Evolutionary conservation across 2,113 vertebrate species (phyloP), one percentile per base, ranked within the genome.

Genomic region (Desmodus rotundus): DNA sequence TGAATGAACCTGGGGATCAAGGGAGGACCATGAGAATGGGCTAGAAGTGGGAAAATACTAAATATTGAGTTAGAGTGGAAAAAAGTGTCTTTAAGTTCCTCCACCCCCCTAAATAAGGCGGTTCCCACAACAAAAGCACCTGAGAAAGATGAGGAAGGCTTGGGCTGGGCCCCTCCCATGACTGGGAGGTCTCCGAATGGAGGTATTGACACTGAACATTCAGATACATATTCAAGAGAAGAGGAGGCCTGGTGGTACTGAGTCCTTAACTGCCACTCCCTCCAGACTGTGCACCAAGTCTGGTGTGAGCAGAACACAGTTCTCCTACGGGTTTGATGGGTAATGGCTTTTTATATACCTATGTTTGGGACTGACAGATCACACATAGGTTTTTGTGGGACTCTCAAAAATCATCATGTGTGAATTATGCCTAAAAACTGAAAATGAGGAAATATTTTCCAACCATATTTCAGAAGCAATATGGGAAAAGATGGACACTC

Each of bases 391-490:
- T 77, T 92, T 28, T n/a, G 1, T 2, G 36, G 47, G 22, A 52
- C 14, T 77, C 52, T 81, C 58, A 96, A 88, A 93, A 80, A 84
- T 68, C 33, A 65, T 50, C 12, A 26, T 41, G 20, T 87, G 45
- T 76, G 7, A 85, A 83, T 78, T 52, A 78, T 5, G 1, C n/a
- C n/a, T 91, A 24, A 58, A 89, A 86, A 16, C 38, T 73, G 36
- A 22, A 81, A 58, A n/a, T 31, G 20, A 89, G 52, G 38, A 86
- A 85, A 47, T 67, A 52, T 61, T 77, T 86, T 58, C 58, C 68
- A 83, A 67, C 4, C 28, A 58, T 45, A 93, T 76, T 89, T 15
- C 5, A 61, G 58, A 95, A 36, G 7, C 19, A 38, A 58, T 56
- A 72, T 89, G 26, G 13, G 7, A 88, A 93, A 78, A 82, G 7